phyloP scores from a whole-genome alignment of 1,140 invertebrate species.

The Pentalonia nigronervosa region DNA sequence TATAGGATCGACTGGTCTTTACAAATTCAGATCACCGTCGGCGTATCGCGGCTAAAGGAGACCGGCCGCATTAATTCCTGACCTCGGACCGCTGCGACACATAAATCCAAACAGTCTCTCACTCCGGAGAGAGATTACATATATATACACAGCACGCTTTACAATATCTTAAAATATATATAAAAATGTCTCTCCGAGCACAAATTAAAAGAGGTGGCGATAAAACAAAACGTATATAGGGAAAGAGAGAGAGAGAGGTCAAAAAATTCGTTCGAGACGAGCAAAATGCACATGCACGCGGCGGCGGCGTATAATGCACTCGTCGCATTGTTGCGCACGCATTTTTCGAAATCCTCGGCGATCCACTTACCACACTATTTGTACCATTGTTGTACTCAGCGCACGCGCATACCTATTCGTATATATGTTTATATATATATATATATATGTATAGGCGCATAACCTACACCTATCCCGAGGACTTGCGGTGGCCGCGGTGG shows the following conservation, averaged over 20 bases:
- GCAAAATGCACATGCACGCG: background rate
- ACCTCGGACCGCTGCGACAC: background rate
- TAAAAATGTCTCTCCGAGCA: background rate
- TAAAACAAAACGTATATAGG: background rate
- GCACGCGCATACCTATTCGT: constrained; percentile 7
- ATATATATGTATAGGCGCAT: background rate
- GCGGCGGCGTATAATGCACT: background rate
- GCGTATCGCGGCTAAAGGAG: background rate
- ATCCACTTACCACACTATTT: constrained; percentile 52
- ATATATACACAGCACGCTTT: no score
- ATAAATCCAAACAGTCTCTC: background rate
- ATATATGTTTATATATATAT: no score
- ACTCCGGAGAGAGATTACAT: background rate
- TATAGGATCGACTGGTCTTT: no score
- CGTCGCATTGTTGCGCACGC: constrained; percentile 26
- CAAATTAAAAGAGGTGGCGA: background rate
- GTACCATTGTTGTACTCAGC: constrained; percentile 45
- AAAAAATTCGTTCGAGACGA: background rate
- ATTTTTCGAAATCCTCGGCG: constrained; percentile 50
- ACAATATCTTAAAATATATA: background rate
- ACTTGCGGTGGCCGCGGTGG: background rate
- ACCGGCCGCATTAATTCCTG: background rate
- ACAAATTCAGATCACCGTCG: background rate
- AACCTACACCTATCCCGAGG: background rate
- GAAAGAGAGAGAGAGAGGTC: background rate